Evolutionary conservation across 2,113 vertebrate species (phyloP), one percentile per base, ranked within the genome.

Genomic region (Anas platyrhynchos): DNA sequence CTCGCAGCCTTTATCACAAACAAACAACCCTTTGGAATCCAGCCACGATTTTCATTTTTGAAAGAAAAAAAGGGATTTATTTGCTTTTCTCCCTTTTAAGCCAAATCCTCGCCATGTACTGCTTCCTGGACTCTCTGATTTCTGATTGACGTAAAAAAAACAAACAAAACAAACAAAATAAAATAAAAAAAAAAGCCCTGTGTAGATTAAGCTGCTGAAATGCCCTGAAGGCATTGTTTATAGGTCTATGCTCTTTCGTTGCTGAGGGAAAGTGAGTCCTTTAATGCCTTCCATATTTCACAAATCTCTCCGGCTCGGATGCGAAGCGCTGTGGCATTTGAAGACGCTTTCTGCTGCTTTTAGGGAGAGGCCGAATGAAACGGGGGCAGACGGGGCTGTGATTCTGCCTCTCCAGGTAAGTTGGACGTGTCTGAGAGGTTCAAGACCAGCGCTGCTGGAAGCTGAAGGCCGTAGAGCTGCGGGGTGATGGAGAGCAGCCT

Each of bases 241-340:
- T 96, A 93, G 97, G 96, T 97, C 95, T 89, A 0, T 27, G 58
- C 72, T 95, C 94, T 86, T 93, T 86, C 97, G 96, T 93, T 96
- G 95, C 94, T 59, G 89, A 96, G 97, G 65, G 97, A 98, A 97
- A 98, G 97, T 91, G 94, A 97, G 91, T 50, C 72, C 94, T 95
- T 96, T 98, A 98, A 97, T 97, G 85, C 90, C 96, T 98, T 97
- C 98, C 97, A 97, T 89, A 97, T 98, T 97, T 93, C 94, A 73
- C 97, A 91, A 91, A 96, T 95, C 96, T 93, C 93, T 76, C 85
- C 18, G 48, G 87, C 94, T 88, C 9, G 88, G 83, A 77, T 62
- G 31, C 89, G 18, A 72, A 96, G 95, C 34, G 36, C 96, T 74
- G 75, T 32, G 89, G 89, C 86, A 6, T 94, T 97, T 55, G 94